Percentiles rank a stretch among this genome's conserved stretches.
Evolutionary conservation across 35 echinoderm and acorn worm genomes (phyloP).

Genomic region (Heliocidaris erythrogramma): DNA sequence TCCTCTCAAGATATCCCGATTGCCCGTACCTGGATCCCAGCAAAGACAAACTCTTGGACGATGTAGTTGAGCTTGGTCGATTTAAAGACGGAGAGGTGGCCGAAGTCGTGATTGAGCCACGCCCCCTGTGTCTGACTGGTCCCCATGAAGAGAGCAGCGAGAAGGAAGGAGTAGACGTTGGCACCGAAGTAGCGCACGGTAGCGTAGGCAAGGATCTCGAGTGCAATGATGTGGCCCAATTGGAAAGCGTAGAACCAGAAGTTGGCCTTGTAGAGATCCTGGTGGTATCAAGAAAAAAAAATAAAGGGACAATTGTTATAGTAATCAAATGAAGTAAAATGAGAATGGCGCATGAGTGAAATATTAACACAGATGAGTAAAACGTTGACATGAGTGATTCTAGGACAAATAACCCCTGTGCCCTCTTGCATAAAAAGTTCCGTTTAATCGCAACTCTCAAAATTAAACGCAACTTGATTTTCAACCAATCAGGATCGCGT

Average conservation of each 20-base stretch:
- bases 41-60: conserved; percentile 60
- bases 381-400: too few species aligned
- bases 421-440: too few species aligned
- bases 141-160: conserved; percentile 7
- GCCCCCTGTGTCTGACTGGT: conserved; percentile 68
- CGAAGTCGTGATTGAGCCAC: conserved; percentile 80
- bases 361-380: too few species aligned
- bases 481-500: too few species aligned
- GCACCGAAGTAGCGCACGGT: conserved; percentile 47
- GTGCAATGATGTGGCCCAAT: conserved; percentile 61
- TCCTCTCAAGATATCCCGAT: not conserved
- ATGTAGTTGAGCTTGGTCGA: conserved; percentile 57
- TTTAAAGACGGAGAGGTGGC: conserved; percentile 79
- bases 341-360: too few species aligned
- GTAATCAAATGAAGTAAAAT: too few species aligned
- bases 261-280: conserved; percentile 65
- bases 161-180: not conserved
- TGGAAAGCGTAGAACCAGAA: conserved; percentile 74
- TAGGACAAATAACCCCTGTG: too few species aligned
- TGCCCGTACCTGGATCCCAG: conserved; percentile 59
- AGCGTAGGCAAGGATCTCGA: conserved; percentile 59
- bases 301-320: not conserved
- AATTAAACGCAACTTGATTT: too few species aligned
- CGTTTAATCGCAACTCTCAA: too few species aligned
- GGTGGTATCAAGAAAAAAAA: not conserved